Base-by-base conservation (phyloP, 1,140 invertebrate genomes). In the Drosophila equinoxialis region DNA sequence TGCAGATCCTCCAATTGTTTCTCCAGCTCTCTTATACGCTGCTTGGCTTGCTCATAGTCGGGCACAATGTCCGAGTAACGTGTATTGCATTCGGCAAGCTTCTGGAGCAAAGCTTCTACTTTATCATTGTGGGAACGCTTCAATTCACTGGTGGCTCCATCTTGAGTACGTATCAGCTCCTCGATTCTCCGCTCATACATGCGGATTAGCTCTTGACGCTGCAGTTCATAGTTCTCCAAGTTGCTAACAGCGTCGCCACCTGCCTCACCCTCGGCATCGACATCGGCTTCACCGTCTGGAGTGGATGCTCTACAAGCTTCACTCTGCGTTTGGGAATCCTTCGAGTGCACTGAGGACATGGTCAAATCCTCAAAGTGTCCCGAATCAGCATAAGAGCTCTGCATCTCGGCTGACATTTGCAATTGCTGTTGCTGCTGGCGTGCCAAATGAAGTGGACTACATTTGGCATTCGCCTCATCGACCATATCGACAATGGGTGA, bases 331-430 rank as follows among this genome's bases (percentile, higher is more conserved):
- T 94, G 87, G 71, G 95, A 95, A 77, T 96, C 95, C 92, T 96
- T 96, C 35, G 95, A 96, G 91, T 96, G 94, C 73, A 96, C 92
- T 51, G 95, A 96, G 48, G 95, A 95, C 79, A 94, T 94, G 42
- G 94, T 94, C 51, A 95, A 93, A 92, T 97, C 96, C 91, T 97
- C 96, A 92, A 96, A 97, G 92, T 97, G 96, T 7, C 96, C 96
- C 3, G 96, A 97, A 92, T 97, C 96, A 14, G 96, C 95, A 78
- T 96, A 95, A 3, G 96, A 97, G 42, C 93, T 93, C 81, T 94
- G 94, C 93, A 95, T 94, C 87, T 94, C 94, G 78, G 91, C 90
- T 8, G 74, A 93, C 87, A 87, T 81, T 51, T 89, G 82, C 54
- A 78, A 42, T 23, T 85, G 81, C 87, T 91, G 73, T 6, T 68